Base-by-base conservation (phyloP, 2,797 vertebrate species). In the Microcaecilia unicolor region DNA sequence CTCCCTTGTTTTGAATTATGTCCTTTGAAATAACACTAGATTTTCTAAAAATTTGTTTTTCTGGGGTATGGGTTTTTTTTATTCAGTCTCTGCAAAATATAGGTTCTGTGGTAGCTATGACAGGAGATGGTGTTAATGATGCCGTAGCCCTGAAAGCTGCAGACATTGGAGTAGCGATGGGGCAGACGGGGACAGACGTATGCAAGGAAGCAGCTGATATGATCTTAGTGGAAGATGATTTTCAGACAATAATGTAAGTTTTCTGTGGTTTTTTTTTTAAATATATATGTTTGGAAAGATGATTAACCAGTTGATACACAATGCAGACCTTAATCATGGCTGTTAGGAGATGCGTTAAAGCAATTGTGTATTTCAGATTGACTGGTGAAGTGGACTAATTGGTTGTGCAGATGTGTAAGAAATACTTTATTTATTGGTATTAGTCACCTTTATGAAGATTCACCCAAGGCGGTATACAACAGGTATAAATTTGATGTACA, bases 171-270 rank as follows among this genome's bases (percentile, higher is more conserved):
- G 79, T 98, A 14, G 95, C 95, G 3, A 98, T 98, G 95, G 95
- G 95, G 19, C 84, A 85, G 44, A 88, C 90, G 0, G 95, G 95
- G 32, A 98, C 95, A 0, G 95, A 98, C 44, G 95, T 98, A 31
- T 98, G 95, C 72, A 98, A 96, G 62, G 95, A 98, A 59, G 95
- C 95, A 4, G 94, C 95, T 0, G 94, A 98, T 61, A 98, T 98
- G 95, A 98, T 98, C 70, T 82, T 98, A n/a, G 93, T 98, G 61
- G 95, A 98, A 35, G 95, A 98, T 26, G 95, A 98, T 65, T 98
- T 98, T 67, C 88, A 93, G 72, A 98, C 94, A 53, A 97, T 98
- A 73, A 83, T 98, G 95, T 98, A 68, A 72, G 92, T 73, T n/a
- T n/a, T n/a, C n/a, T n/a, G n/a, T n/a, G n/a, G n/a, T n/a, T n/a